These are phyloP conservation scores for Botrylloides violaceus DNA, from an alignment of 23 tunicate genomes.

Conservation along the genomic window DNA sequence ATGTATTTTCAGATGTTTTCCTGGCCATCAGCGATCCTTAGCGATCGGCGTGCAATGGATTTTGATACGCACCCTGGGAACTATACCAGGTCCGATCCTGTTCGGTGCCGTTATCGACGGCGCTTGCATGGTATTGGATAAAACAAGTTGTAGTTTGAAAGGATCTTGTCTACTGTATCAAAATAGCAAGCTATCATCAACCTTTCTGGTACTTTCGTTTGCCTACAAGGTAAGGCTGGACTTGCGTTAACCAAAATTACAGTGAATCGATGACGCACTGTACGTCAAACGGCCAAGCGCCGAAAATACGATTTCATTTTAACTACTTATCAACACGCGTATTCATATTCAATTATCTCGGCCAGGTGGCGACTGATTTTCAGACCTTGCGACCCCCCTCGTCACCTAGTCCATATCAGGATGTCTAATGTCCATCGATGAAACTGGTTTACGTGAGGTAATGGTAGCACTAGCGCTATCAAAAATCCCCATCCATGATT, in stretches of 20 bases:
- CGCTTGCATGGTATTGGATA: constrained; percentile 61
- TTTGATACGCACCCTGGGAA: constrained; percentile 70
- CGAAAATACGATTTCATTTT: too few species aligned
- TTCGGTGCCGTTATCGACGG: constrained; percentile 85
- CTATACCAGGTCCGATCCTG: constrained; percentile 91
- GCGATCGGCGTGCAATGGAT: constrained; percentile 94
- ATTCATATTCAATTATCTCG: constrained; percentile 1
- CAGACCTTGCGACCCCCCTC: too few species aligned
- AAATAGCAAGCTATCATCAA: constrained; percentile 52
- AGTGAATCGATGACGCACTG: too few species aligned
- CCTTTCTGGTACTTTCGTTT: constrained; percentile 59
- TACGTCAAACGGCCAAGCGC: too few species aligned
- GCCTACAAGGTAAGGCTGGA: constrained; percentile 73
- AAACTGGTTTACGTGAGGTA: too few species aligned
- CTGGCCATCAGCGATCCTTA: constrained; percentile 48
- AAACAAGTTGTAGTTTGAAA: constrained; percentile 16
- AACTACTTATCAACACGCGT: neutral
- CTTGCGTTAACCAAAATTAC: too few species aligned
- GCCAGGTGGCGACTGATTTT: too few species aligned
- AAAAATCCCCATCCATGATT: too few species aligned
- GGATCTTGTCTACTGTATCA: constrained; percentile 70
- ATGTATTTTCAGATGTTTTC: constrained; percentile 84
- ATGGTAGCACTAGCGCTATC: too few species aligned
- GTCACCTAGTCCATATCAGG: too few species aligned
- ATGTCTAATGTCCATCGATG: too few species aligned